Conservation (phyloP, 2,888 invertebrate genomes). For the Margaritifera margaritifera region DNA sequence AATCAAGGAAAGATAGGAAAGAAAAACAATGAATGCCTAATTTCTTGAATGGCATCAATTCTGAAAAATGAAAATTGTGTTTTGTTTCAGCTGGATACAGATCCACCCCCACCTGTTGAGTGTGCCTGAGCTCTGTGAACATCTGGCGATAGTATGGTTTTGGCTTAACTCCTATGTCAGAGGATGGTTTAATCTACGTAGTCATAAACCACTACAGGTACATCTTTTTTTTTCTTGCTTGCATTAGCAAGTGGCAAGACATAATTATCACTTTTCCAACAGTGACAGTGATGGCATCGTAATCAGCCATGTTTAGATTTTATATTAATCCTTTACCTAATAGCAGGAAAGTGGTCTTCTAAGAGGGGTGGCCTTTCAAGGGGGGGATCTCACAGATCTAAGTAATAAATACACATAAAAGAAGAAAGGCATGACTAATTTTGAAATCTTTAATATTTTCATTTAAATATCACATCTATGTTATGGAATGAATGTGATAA, state of each 20-base stretch:
- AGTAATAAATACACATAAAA: no score
- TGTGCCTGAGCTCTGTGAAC: conserved; percentile 69
- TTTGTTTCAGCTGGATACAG: conserved; percentile 69
- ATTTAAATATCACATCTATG: no score
- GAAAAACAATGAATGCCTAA: not conserved
- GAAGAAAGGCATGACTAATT: no score
- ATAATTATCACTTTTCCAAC: not conserved
- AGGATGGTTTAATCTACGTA: conserved; percentile 54
- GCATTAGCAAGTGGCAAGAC: not conserved
- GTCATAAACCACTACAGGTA: conserved; percentile 56
- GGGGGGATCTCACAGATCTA: no score
- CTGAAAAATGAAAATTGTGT: conserved; percentile 2
- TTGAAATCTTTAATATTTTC: no score
- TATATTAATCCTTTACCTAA: no score
- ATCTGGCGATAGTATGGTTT: conserved; percentile 57
- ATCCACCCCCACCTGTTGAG: conserved; percentile 70
- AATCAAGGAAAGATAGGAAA: no score
- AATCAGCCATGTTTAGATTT: conserved; percentile 13
- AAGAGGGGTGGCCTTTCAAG: no score
- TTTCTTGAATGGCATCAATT: not conserved
- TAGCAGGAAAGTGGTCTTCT: no score
- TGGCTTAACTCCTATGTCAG: conserved; percentile 33
- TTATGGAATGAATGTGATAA: no score
- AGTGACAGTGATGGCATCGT: conserved; percentile 10
- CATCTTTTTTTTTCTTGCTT: not conserved